These are phyloP conservation scores for Hystrix cristata DNA, from an alignment of 2,113 vertebrate species.

Conservation along the genomic window DNA sequence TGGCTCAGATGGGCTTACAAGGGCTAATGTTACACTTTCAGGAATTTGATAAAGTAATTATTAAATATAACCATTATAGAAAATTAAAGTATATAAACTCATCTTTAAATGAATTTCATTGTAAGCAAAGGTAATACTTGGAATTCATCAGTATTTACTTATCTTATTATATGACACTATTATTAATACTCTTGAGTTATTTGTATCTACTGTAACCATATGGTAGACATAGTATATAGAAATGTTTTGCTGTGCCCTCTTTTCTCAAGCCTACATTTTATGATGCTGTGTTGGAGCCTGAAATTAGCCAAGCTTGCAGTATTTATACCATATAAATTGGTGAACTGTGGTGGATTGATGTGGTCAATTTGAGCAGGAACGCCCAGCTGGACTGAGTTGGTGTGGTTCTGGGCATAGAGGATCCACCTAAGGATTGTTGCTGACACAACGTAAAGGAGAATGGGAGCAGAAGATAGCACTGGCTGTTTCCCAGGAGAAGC, in stretches of 20 bases:
- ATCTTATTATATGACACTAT: background rate
- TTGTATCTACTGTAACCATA: background rate
- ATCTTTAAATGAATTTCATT: background rate
- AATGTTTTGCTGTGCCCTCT: background rate
- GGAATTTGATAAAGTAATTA: background rate
- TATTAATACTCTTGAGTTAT: background rate
- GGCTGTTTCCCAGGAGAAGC: too few relatives aligned
- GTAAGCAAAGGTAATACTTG: background rate
- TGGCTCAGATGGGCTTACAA: background rate
- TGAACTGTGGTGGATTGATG: background rate
- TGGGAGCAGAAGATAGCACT: too few relatives aligned
- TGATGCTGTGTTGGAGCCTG: background rate
- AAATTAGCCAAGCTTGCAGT: background rate
- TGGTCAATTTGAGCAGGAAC: too few relatives aligned
- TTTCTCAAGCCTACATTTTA: background rate
- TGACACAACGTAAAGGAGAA: too few relatives aligned
- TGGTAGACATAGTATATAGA: background rate
- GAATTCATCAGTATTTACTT: background rate
- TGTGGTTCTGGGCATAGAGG: too few relatives aligned
- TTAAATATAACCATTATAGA: background rate
- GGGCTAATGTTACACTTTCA: background rate
- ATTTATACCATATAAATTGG: background rate
- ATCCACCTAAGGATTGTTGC: too few relatives aligned
- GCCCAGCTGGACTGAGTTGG: too few relatives aligned
- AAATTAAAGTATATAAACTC: background rate